Base-by-base conservation (phyloP, 2,113 vertebrate genomes). In the Pteronura brasiliensis region DNA sequence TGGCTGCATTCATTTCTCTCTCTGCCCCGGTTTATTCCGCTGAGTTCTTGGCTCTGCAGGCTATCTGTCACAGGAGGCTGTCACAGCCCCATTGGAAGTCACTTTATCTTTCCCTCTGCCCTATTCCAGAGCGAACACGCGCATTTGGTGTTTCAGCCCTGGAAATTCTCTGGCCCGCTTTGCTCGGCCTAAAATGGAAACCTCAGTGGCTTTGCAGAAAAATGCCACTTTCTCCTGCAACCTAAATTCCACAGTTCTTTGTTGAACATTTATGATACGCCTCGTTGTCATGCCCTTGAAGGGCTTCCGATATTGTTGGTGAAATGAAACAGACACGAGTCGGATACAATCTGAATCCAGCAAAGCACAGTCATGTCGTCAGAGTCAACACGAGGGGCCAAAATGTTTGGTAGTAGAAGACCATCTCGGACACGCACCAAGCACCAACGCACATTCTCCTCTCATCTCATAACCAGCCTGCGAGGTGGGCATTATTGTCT, bases 41-140 rank as follows among this genome's bases (percentile, higher is more conserved):
- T 96, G 59, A 96, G 95, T 76, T 96, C 88, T 91, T 77, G 25
- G 93, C 92, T 96, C 89, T 8, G 14, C n/a, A 74, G 92, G 52
- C 63, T 72, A 80, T 95, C 96, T 85, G 95, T 97, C 95, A 85
- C 80, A 39, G 88, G 89, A 96, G 89, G 83, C 81, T 88, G 95
- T 97, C 96, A 93, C 79, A 67, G 92, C 39, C 93, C 96, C 29
- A 44, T 31, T 90, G 90, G 76, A 95, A 94, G 93, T 90, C 92
- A 82, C 92, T 96, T 93, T 59, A 89, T 95, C 92, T 96, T 93
- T 94, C 55, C n/a, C 39, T 95, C 88, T 84, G 85, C 81, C 65
- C 77, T 81, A 18, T 85, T 95, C 18, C 91, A 65, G 87, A 96
- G 96, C 87, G 96, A 95, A 97, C 18, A 17, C 23, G 61, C n/a